A percentile compares a stretch with the other conserved stretches of the same genome.
Evolutionary conservation across 2,888 invertebrate species (phyloP).

Genomic region (Hydropsyche betteni): DNA sequence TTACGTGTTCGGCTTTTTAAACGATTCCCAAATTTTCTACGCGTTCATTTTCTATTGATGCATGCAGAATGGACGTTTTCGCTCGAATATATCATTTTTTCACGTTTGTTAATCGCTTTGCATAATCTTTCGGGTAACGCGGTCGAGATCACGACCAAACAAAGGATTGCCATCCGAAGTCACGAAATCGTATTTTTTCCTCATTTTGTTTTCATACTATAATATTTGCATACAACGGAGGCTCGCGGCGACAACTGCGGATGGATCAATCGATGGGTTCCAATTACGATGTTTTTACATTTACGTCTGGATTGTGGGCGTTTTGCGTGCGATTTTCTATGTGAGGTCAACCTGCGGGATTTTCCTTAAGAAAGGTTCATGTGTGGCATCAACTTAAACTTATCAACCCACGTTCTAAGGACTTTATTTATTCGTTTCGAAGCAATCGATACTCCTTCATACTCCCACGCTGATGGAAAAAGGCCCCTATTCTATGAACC

Average conservation of each 20-base stretch:
- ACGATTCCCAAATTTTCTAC: neutral
- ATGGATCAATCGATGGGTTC: neutral
- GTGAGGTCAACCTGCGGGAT: neutral
- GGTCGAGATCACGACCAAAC: no score
- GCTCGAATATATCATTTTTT: no score
- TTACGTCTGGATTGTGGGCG: neutral
- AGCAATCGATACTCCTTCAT: constrained; percentile 7
- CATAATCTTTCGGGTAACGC: no score
- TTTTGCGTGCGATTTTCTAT: constrained; percentile 12
- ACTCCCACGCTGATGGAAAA: neutral
- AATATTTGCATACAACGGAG: neutral
- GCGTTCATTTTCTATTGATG: no score
- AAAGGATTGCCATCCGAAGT: no score
- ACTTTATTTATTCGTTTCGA: constrained; percentile 3
- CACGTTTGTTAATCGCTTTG: no score
- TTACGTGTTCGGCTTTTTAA: neutral
- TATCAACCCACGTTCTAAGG: constrained; percentile 1
- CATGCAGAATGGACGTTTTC: no score
- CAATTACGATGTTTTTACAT: neutral
- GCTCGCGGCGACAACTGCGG: constrained; percentile 5
- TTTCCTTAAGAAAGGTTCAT: neutral
- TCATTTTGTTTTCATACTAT: no score
- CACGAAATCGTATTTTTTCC: no score
- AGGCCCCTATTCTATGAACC: neutral
- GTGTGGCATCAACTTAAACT: neutral